Conservation (phyloP, 2,797 vertebrate species). For the Ctenochaetus hawaiiensis region DNA sequence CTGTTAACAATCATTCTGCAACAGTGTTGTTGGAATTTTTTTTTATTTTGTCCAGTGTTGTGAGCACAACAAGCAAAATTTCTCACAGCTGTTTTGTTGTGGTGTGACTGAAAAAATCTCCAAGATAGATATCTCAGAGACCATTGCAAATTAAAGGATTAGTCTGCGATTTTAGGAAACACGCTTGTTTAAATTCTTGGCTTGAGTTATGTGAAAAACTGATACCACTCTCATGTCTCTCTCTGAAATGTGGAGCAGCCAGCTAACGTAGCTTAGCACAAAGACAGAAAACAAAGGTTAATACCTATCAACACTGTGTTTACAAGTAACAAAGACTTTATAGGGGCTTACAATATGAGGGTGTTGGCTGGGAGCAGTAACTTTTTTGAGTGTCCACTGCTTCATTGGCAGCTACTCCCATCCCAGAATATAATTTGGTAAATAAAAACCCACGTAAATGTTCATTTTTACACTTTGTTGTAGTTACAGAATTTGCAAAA, state of each 20-base stretch:
- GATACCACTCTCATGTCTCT: not conserved
- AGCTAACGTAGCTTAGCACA: conserved; percentile 1
- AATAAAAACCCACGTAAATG: not conserved
- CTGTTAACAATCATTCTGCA: not conserved
- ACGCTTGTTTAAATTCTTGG: not conserved
- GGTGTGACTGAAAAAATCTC: not conserved
- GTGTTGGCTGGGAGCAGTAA: not conserved
- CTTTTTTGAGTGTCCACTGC: not conserved
- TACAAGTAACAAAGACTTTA: too few relatives aligned
- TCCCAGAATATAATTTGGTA: not conserved
- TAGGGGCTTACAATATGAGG: too few relatives aligned
- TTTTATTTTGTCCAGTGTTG: not conserved
- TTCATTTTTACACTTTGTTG: not conserved
- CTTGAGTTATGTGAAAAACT: not conserved
- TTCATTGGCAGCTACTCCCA: not conserved
- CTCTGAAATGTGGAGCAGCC: not conserved
- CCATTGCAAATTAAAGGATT: not conserved
- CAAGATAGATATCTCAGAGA: not conserved
- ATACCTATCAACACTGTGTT: too few relatives aligned
- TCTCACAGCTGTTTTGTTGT: too few relatives aligned
- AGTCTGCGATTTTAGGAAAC: not conserved
- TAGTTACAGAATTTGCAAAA: not conserved
- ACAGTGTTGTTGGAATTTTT: too few relatives aligned
- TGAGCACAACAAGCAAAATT: not conserved
- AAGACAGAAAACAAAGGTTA: not conserved